Conservation (phyloP, 2,797 vertebrate species). For the Acipenser oxyrinchus region DNA sequence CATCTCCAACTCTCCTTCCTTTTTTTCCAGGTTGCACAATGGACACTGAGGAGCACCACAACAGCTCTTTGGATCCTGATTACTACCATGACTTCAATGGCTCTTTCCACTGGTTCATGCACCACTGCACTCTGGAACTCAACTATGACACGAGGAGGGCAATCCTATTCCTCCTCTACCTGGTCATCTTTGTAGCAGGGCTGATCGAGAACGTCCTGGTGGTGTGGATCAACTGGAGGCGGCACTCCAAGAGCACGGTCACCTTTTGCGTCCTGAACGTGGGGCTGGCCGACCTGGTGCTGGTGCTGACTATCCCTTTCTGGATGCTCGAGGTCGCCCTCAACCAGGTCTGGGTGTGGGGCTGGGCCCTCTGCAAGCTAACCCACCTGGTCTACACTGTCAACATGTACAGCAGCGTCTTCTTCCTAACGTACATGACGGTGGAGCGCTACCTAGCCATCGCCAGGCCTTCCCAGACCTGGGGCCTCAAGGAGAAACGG, state of each 20-base stretch:
- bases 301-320: slow-evolving; percentile 74
- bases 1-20: slow-evolving; percentile 1
- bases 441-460: slow-evolving; percentile 81
- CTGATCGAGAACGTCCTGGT: slow-evolving; percentile 82
- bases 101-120: slow-evolving; percentile 42
- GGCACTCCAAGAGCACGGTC: slow-evolving; percentile 61
- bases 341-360: slow-evolving; percentile 88
- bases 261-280: slow-evolving; percentile 85
- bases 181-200: slow-evolving; percentile 78
- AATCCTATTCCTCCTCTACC: slow-evolving; percentile 78
- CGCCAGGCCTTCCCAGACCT: slow-evolving; percentile 44
- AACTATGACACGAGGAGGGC: slow-evolving; percentile 57
- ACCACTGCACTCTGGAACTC: slow-evolving; percentile 60
- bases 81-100: slow-evolving; percentile 20
- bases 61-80: slow-evolving; percentile 24
- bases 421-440: slow-evolving; percentile 85
- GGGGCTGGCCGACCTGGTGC: slow-evolving; percentile 79
- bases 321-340: slow-evolving; percentile 87
- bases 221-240: slow-evolving; percentile 85
- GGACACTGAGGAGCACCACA: slow-evolving; percentile 41
- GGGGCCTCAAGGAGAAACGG: slow-evolving; percentile 57
- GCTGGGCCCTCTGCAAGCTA: slow-evolving; percentile 84
- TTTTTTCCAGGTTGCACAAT: neutral
- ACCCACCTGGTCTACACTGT: slow-evolving; percentile 77
- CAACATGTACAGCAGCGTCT: slow-evolving; percentile 93